Base-by-base conservation (phyloP, 2,113 vertebrate genomes). In the Oreocharis arfaki region DNA sequence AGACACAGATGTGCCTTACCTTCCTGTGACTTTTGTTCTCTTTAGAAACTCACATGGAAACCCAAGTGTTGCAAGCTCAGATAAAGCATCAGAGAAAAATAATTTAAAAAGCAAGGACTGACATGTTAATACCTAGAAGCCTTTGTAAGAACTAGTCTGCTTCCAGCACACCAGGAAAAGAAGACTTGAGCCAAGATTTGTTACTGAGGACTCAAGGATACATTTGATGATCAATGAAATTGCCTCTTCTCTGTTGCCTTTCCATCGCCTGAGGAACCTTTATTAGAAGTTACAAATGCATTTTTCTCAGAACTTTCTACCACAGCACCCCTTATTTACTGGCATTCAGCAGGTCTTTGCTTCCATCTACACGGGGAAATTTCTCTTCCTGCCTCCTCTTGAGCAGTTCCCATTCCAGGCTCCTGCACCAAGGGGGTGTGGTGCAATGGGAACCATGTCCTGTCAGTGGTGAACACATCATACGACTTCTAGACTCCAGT, bases 281-380 rank as follows among this genome's bases (percentile, higher is more conserved):
- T 32, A 67, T 47, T 27, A 83, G 50, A 87, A 50, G 9, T 33
- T 57, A 64, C 1, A 4, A 73, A 57, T 19, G 10, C 30, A 23
- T 94, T 67, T 71, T 18, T 56, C 28, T 85, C 50, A 35, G 35
- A 21, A 18, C 9, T 82, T 73, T 73, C 57, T 76, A 73, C 55
- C 9, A 9, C 17, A 68, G 21, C 10, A 44, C 5, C 3, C 7
- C 28, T 60, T 39, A 2, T 53, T 89, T 53, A 67, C 14, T 42
- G 4, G 6, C 30, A 42, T 46, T 33, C 49, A 47, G 23, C 13
- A 53, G 59, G 52, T 49, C 13, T 70, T 67, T 69, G 4, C 50
- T 76, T 91, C 42, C 57, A 44, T 30, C 20, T 23, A 6, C 28
- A 27, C 16, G 0, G 0, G 16, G 24, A 1, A 4, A 50, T 55